Conservation (phyloP, 2,888 invertebrate genomes). For the Spilosoma lubricipeda region DNA sequence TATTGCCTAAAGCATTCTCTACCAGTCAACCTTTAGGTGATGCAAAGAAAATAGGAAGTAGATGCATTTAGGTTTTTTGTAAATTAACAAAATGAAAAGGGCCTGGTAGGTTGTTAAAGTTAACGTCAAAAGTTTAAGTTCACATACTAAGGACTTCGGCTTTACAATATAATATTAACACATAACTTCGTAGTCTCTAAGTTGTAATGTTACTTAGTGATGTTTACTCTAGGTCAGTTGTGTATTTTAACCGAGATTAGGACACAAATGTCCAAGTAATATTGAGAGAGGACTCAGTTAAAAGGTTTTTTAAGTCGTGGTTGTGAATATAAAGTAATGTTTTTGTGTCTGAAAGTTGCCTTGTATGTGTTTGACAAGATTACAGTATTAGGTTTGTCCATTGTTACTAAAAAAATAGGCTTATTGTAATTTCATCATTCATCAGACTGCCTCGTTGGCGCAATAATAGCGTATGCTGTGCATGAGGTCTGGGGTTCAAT, state of each 20-base stretch:
- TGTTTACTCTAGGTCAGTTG: slow-evolving; percentile 28
- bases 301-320: slow-evolving; percentile 8
- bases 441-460: too few species aligned
- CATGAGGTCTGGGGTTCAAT: too few species aligned
- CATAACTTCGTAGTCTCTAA: slow-evolving; percentile 10
- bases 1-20: too few species aligned
- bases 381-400: not conserved
- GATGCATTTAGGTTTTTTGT: too few species aligned
- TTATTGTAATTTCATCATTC: too few species aligned
- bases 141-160: not conserved
- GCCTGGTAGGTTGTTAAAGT: too few species aligned
- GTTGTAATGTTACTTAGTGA: slow-evolving; percentile 17
- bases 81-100: too few species aligned
- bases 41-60: too few species aligned
- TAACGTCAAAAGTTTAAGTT: not conserved
- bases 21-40: too few species aligned
- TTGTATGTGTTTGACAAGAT: not conserved
- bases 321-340: slow-evolving; percentile 11
- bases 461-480: too few species aligned
- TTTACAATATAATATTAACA: slow-evolving; percentile 3
- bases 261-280: slow-evolving; percentile 15
- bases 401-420: not conserved
- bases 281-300: slow-evolving; percentile 13
- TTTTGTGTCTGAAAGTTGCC: not conserved
- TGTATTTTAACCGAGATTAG: slow-evolving; percentile 32